phyloP scores from a whole-genome alignment of 2,888 invertebrate species.

The Sphecodes monilicornis region DNA sequence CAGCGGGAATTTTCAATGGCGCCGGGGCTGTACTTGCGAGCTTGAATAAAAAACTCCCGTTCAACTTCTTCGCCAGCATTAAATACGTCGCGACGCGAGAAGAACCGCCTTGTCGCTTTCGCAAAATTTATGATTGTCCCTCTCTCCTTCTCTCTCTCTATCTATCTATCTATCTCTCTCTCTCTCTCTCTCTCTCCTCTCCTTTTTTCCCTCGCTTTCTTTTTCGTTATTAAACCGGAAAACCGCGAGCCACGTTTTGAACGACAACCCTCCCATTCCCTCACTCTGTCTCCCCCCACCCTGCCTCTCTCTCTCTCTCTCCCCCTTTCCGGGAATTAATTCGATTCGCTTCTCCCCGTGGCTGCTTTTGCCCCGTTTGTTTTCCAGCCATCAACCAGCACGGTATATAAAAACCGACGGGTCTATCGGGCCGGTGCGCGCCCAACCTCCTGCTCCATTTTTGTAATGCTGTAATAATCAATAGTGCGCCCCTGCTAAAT shows the following conservation, averaged over 20 bases:
- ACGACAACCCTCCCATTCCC: conserved; percentile 24
- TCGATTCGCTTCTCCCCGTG: conserved; percentile 44
- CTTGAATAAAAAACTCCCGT: conserved; percentile 28
- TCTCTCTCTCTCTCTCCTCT: not conserved
- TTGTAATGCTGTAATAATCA: conserved; percentile 62
- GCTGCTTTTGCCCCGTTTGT: conserved; percentile 39
- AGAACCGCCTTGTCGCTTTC: not conserved
- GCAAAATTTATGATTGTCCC: conserved; percentile 8
- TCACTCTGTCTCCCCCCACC: not conserved
- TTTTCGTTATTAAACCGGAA: conserved; percentile 74
- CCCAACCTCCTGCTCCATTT: conserved; percentile 33
- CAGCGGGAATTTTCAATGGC: conserved; percentile 33
- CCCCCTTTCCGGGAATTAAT: conserved; percentile 50
- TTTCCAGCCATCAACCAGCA: conserved; percentile 53
- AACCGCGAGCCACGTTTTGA: conserved; percentile 52
- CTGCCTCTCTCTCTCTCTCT: not conserved
- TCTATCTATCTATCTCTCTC: not conserved
- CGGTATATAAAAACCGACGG: conserved; percentile 56
- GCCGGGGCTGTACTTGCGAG: not conserved
- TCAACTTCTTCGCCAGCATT: conserved; percentile 39
- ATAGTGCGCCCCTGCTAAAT: conserved; percentile 49
- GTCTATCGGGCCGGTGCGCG: conserved; percentile 44
- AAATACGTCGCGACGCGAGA: conserved; percentile 38
- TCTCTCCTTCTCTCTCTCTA: not conserved
- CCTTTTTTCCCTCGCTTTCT: conserved; percentile 20